Conservation (phyloP, 1,140 invertebrate genomes). For the Aphidius ervi region DNA sequence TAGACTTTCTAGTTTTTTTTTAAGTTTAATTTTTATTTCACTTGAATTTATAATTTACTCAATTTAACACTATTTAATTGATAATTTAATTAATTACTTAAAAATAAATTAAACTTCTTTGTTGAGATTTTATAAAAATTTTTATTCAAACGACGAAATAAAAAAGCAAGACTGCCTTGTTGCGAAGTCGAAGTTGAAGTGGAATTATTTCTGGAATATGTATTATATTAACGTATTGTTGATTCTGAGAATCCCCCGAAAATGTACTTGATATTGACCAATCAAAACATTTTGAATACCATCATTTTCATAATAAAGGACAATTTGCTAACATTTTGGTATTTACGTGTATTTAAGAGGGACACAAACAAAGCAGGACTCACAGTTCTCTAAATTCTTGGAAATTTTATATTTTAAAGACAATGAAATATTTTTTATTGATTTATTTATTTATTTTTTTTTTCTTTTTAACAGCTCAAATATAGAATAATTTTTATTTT, state of each 20-base stretch:
- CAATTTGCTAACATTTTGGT: too few relatives aligned
- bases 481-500: too few relatives aligned
- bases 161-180: not conserved
- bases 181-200: slow-evolving; percentile 6
- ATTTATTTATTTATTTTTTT: too few relatives aligned
- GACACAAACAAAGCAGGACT: too few relatives aligned
- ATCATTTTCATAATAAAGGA: too few relatives aligned
- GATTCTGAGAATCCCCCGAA: not conserved
- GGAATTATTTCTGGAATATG: not conserved
- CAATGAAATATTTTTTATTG: too few relatives aligned
- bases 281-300: not conserved
- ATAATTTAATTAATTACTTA: not conserved
- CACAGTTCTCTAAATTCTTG: too few relatives aligned
- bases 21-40: not conserved
- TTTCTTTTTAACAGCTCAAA: too few relatives aligned
- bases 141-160: not conserved
- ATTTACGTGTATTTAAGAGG: too few relatives aligned
- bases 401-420: too few relatives aligned
- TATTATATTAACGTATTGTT: not conserved
- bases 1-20: not conserved
- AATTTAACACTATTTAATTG: not conserved
- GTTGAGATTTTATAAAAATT: too few relatives aligned
- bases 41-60: not conserved
- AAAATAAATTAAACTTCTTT: not conserved
- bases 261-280: not conserved